Percentiles rank a stretch among this genome's conserved stretches.
Evolutionary conservation across 2,888 invertebrate genomes (phyloP).

Genomic region (Matsumyia berberina): DNA sequence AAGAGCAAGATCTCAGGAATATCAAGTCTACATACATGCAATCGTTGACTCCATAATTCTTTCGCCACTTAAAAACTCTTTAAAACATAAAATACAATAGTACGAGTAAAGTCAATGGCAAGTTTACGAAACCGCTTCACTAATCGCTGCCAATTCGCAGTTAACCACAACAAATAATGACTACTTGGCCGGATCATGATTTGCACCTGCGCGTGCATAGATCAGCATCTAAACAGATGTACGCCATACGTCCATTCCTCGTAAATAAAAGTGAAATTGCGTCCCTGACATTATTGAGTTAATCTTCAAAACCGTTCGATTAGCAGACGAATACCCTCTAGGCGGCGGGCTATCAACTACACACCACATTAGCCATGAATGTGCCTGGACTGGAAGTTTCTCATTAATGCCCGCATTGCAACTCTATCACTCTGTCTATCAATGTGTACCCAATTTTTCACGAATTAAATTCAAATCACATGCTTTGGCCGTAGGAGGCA

Average conservation of each 20-base stretch:
- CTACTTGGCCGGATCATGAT: neutral
- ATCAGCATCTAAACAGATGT: neutral
- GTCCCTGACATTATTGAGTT: conserved; percentile 52
- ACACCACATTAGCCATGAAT: conserved; percentile 24
- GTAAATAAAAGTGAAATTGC: conserved; percentile 36
- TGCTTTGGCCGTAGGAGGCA: conserved; percentile 29
- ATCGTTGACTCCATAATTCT: too few species aligned
- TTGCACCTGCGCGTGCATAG: neutral
- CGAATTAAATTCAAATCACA: conserved; percentile 70
- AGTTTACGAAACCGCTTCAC: neutral
- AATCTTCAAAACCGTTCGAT: conserved; percentile 48
- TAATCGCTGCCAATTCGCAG: neutral
- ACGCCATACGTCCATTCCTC: neutral
- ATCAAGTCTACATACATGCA: too few species aligned
- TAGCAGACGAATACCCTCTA: conserved; percentile 1
- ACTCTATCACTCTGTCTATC: conserved; percentile 26
- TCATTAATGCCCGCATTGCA: conserved; percentile 9
- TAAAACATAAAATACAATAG: too few species aligned
- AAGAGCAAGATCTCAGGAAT: too few species aligned
- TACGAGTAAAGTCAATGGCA: neutral
- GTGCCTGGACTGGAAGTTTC: conserved; percentile 19
- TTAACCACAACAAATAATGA: conserved; percentile 2
- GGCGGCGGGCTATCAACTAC: conserved; percentile 22
- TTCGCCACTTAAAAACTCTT: too few species aligned
- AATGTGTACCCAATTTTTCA: conserved; percentile 26